Evolutionary conservation across 2,888 invertebrate genomes (phyloP).

Genomic region (Cheilosia vernalis): DNA sequence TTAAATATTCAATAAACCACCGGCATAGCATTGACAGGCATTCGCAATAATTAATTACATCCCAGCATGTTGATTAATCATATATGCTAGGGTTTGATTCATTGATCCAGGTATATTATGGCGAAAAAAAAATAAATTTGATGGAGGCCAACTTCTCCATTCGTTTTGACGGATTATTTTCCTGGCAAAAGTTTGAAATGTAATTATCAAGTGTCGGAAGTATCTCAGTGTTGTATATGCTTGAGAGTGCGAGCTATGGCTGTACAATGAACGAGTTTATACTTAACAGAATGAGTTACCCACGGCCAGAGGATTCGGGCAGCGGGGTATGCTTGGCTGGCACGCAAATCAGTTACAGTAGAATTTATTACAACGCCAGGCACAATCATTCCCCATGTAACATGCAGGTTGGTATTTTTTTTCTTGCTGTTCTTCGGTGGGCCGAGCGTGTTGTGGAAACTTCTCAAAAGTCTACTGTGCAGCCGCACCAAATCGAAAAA

Average conservation of each 20-base stretch:
- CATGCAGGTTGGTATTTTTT: neutral
- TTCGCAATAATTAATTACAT: conserved; percentile 70
- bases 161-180: conserved; percentile 70
- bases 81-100: conserved; percentile 44
- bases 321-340: conserved; percentile 16
- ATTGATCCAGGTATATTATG: conserved; percentile 40
- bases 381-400: conserved; percentile 50
- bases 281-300: neutral
- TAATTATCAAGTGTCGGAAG: conserved; percentile 75
- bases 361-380: conserved; percentile 62
- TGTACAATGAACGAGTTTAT: conserved; percentile 6
- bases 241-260: conserved; percentile 30
- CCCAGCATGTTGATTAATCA: conserved; percentile 74
- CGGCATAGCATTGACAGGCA: conserved; percentile 62
- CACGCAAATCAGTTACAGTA: conserved; percentile 63
- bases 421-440: neutral
- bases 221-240: conserved; percentile 45
- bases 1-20: conserved; percentile 69
- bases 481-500: conserved; percentile 67
- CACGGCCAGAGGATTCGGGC: conserved; percentile 12
- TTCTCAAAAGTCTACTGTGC: conserved; percentile 53
- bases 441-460: conserved; percentile 26
- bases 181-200: conserved; percentile 65
- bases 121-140: neutral
- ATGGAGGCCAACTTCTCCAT: conserved; percentile 27